phyloP scores from a whole-genome alignment of 64 coral and sea anemone genomes.

The Montipora efflorescens region DNA sequence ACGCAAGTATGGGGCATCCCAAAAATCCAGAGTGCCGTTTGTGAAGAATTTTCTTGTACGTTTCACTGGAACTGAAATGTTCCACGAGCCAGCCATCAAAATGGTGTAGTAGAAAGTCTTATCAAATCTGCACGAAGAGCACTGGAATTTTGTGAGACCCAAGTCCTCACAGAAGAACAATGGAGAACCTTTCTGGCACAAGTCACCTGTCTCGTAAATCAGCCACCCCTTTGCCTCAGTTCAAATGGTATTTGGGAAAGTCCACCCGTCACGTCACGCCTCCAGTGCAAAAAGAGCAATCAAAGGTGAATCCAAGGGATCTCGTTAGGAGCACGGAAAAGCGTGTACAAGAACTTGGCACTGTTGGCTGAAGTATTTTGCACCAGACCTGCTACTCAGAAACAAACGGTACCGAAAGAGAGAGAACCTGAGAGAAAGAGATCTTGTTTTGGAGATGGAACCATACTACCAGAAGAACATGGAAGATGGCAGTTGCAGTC shows the following conservation, averaged over 20 bases:
- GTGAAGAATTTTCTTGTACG: neutral
- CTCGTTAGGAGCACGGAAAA: conserved; percentile 17
- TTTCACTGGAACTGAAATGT: conserved; percentile 62
- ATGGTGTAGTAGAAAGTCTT: conserved; percentile 62
- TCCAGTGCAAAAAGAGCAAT: conserved; percentile 33
- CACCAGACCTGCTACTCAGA: conserved; percentile 51
- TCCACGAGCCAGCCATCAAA: conserved; percentile 62
- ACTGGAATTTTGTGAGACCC: conserved; percentile 29
- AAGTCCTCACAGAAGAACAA: conserved; percentile 65
- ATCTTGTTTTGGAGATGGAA: too few species aligned
- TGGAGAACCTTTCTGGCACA: conserved; percentile 56
- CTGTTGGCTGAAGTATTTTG: conserved; percentile 53
- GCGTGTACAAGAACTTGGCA: conserved; percentile 29
- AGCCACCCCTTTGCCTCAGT: neutral
- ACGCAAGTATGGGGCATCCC: conserved; percentile 27
- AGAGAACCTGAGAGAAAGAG: conserved; percentile 36
- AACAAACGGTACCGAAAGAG: conserved; percentile 64
- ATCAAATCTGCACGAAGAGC: conserved; percentile 60
- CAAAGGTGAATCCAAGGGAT: neutral
- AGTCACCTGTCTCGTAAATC: conserved; percentile 56
- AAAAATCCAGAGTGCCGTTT: neutral
- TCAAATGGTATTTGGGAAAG: too few species aligned
- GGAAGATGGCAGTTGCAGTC: conserved; percentile 28
- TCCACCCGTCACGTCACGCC: neutral
- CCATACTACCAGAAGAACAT: conserved; percentile 34